Conservation (phyloP, 2,113 vertebrate species). For the Symphodus melops region DNA sequence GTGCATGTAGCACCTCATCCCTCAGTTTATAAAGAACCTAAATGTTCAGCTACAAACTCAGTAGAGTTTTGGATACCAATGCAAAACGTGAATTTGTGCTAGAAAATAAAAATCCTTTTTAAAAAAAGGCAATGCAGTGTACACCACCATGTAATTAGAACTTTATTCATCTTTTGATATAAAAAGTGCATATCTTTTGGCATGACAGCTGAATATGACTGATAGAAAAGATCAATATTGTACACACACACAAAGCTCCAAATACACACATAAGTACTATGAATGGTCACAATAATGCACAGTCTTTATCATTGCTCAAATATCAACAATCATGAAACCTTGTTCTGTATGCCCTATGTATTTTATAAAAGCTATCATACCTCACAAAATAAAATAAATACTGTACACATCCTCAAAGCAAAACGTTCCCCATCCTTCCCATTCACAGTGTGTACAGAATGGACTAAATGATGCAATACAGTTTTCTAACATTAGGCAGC, state of each 20-base stretch:
- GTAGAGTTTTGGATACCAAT: slow-evolving; percentile 14
- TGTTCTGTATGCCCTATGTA: slow-evolving; percentile 37
- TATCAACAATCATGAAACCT: slow-evolving; percentile 58
- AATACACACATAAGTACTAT: slow-evolving; percentile 54
- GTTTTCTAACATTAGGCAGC: slow-evolving; percentile 70
- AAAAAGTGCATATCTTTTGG: slow-evolving; percentile 72
- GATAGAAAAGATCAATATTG: slow-evolving; percentile 70
- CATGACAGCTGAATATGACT: slow-evolving; percentile 65
- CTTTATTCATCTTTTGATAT: slow-evolving; percentile 65
- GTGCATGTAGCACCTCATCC: slow-evolving; percentile 23
- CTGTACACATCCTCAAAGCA: slow-evolving; percentile 75
- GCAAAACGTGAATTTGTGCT: not conserved
- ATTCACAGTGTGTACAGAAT: slow-evolving; percentile 68
- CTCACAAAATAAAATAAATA: slow-evolving; percentile 83
- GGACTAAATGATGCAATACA: slow-evolving; percentile 63
- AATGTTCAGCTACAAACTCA: slow-evolving; percentile 7
- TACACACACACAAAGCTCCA: slow-evolving; percentile 67
- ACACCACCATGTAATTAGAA: slow-evolving; percentile 52
- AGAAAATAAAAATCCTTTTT: not conserved
- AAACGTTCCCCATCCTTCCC: slow-evolving; percentile 42
- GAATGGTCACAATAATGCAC: slow-evolving; percentile 60
- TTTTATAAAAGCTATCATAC: slow-evolving; percentile 75
- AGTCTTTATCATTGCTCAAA: slow-evolving; percentile 46
- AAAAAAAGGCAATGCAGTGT: slow-evolving; percentile 10
- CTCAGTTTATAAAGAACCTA: slow-evolving; percentile 20